A percentile compares a stretch with the other conserved stretches of the same genome.
Conservation (phyloP, 1,140 invertebrate species). For the Heliothis virescens region DNA sequence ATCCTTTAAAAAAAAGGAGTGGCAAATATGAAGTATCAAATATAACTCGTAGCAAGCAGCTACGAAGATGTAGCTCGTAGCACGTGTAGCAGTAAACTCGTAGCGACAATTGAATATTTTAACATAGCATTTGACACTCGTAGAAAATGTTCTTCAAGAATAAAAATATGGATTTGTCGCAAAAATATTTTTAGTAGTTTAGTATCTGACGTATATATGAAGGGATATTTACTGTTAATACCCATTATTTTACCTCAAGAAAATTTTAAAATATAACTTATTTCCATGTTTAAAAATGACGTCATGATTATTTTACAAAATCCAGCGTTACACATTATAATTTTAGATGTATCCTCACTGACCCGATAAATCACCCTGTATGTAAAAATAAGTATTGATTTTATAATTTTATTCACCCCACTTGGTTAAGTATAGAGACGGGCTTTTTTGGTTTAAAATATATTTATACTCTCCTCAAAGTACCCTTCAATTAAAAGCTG, state of each 20-base stretch:
- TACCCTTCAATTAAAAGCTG: too few species aligned
- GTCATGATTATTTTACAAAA: too few species aligned
- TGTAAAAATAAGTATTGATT: not conserved
- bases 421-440: not conserved
- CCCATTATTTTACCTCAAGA: too few species aligned
- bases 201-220: too few species aligned
- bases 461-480: too few species aligned
- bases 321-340: too few species aligned
- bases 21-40: not conserved
- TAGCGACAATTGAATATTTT: constrained; percentile 6
- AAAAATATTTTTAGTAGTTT: too few species aligned
- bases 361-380: not conserved
- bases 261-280: too few species aligned
- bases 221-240: too few species aligned
- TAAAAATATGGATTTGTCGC: too few species aligned
- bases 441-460: not conserved
- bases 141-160: not conserved
- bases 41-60: not conserved
- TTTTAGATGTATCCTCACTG: too few species aligned
- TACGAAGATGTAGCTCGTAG: constrained; percentile 8
- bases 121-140: not conserved
- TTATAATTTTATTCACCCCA: not conserved
- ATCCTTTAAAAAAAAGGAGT: not conserved
- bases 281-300: not conserved
- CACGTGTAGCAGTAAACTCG: not conserved